phyloP scores from a whole-genome alignment of 2,888 invertebrate genomes.

The Barypeithes pellucidus region DNA sequence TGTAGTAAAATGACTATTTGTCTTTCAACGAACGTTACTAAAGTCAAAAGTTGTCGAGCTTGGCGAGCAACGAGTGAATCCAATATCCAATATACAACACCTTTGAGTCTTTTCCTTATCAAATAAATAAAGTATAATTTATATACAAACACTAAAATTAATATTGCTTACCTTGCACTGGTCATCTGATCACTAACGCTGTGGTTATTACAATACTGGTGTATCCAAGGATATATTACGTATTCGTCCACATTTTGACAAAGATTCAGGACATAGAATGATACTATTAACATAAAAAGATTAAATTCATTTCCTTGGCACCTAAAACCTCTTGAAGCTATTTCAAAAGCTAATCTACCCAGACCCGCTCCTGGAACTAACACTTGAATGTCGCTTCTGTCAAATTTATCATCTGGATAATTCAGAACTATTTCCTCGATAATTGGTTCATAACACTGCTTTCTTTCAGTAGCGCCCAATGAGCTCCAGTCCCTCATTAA shows the following conservation, averaged over 20 bases:
- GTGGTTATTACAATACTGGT: slow-evolving; percentile 94
- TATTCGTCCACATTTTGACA: slow-evolving; percentile 82
- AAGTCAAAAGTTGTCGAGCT: no score
- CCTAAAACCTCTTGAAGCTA: slow-evolving; percentile 89
- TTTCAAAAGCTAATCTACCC: slow-evolving; percentile 94
- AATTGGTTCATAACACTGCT: slow-evolving; percentile 92
- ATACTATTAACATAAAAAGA: slow-evolving; percentile 96
- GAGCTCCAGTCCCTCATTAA: slow-evolving; percentile 97
- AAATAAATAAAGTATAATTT: background rate
- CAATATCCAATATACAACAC: no score
- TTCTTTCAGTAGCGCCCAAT: slow-evolving; percentile 86
- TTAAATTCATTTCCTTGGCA: slow-evolving; percentile 99
- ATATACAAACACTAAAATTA: background rate
- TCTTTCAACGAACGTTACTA: no score
- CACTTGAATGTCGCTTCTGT: slow-evolving; percentile 78
- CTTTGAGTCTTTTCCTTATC: no score
- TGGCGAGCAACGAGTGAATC: no score
- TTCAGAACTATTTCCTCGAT: slow-evolving; percentile 84
- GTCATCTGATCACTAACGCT: slow-evolving; percentile 86
- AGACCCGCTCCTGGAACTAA: slow-evolving; percentile 98
- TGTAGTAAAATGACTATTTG: no score
- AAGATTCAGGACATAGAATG: slow-evolving; percentile 95
- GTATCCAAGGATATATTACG: slow-evolving; percentile 94
- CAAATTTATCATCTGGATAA: slow-evolving; percentile 79
- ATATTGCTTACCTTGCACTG: slow-evolving; percentile 72